phyloP scores from a whole-genome alignment of 1,140 invertebrate species.

The Pomacea maculata region DNA sequence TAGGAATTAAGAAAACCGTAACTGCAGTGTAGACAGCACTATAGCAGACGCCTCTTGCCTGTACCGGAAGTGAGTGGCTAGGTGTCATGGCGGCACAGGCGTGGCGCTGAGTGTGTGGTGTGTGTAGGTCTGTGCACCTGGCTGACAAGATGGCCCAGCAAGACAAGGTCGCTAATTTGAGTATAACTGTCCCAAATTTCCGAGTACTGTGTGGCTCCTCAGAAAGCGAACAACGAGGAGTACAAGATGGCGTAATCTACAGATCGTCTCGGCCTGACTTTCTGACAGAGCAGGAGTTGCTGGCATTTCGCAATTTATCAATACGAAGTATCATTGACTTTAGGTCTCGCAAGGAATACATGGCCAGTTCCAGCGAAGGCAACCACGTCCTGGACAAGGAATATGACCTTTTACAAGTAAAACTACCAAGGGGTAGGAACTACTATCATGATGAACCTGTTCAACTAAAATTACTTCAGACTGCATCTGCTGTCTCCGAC shows the following conservation, averaged over 20 bases:
- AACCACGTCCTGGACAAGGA: constrained; percentile 39
- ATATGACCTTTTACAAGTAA: constrained; percentile 42
- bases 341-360: constrained; percentile 45
- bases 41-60: no score
- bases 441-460: constrained; percentile 44
- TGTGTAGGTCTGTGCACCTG: no score
- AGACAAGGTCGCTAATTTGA: background rate
- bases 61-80: no score
- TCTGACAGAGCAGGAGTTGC: constrained; percentile 35
- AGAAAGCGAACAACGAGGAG: constrained; percentile 1
- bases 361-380: constrained; percentile 19
- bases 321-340: constrained; percentile 53
- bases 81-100: no score
- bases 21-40: no score
- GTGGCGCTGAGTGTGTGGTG: no score
- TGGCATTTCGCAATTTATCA: constrained; percentile 35
- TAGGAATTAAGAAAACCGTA: no score
- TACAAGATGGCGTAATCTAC: constrained; percentile 31
- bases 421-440: constrained; percentile 34
- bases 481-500: background rate
- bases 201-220: constrained; percentile 26
- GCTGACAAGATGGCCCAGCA: no score
- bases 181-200: constrained; percentile 28
- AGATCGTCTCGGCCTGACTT: constrained; percentile 54
- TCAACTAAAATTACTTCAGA: constrained; percentile 17